phyloP scores from a whole-genome alignment of 1,140 invertebrate species.

The Penaeus japonicus region DNA sequence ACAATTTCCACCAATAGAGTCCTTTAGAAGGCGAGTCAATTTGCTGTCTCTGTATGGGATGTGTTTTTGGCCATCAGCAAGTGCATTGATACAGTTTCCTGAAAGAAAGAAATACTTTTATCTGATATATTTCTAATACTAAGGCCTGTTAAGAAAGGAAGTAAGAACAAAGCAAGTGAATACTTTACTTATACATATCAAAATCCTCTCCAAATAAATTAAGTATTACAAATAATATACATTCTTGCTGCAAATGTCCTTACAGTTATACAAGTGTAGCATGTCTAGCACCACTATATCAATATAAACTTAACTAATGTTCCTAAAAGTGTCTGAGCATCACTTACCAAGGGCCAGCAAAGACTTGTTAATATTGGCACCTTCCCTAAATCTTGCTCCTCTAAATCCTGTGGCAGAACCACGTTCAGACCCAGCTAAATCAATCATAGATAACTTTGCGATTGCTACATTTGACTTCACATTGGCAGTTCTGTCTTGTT shows the following conservation, averaged over 20 bases:
- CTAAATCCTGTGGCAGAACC: slow-evolving; percentile 82
- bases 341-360: slow-evolving; percentile 79
- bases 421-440: slow-evolving; percentile 91
- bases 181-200: background rate
- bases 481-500: slow-evolving; percentile 68
- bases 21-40: slow-evolving; percentile 92
- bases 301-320: background rate
- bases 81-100: slow-evolving; percentile 92
- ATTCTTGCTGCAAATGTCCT: background rate
- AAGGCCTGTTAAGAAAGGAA: background rate
- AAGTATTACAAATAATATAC: background rate
- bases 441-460: slow-evolving; percentile 92
- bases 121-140: background rate
- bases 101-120: slow-evolving; percentile 48
- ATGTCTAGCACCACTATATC: background rate
- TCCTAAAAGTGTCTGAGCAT: background rate
- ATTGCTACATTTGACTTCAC: slow-evolving; percentile 69
- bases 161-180: background rate
- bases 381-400: slow-evolving; percentile 86
- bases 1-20: slow-evolving; percentile 95
- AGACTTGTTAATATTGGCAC: slow-evolving; percentile 94
- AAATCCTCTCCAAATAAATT: background rate
- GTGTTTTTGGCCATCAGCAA: slow-evolving; percentile 80
- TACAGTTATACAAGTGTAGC: too few relatives aligned
- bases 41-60: slow-evolving; percentile 93